Evolutionary conservation across 1,140 invertebrate genomes (phyloP).

Genomic region (Zelostemma sp.): DNA sequence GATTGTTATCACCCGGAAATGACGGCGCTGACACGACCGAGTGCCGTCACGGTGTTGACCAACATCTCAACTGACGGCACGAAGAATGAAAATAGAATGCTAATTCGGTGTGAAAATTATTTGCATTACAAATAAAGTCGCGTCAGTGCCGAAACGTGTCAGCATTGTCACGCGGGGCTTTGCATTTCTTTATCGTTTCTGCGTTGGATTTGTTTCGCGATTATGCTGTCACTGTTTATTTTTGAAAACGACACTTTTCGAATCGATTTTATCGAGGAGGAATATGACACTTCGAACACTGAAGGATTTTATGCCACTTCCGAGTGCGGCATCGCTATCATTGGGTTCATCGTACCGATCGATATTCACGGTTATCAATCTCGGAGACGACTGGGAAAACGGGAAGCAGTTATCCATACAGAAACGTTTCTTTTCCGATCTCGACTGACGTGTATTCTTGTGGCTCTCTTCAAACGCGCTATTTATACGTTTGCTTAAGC

Average conservation of each 20-base stretch:
- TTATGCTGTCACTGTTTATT: not conserved
- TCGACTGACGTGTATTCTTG: conserved; percentile 53
- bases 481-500: conserved; percentile 62
- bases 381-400: conserved; percentile 36
- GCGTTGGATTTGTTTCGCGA: not conserved
- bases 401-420: conserved; percentile 36
- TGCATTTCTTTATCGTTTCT: not conserved
- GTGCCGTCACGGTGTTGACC: not conserved
- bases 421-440: conserved; percentile 50
- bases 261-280: not conserved
- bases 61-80: not conserved
- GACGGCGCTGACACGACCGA: not conserved
- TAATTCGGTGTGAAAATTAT: not conserved
- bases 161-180: not conserved
- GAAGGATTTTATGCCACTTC: not conserved
- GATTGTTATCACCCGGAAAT: not conserved
- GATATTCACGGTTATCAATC: conserved; percentile 19
- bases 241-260: not conserved
- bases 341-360: conserved; percentile 28
- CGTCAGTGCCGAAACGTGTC: not conserved
- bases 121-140: not conserved
- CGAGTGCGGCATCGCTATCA: not conserved
- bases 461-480: conserved; percentile 59
- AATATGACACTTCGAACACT: not conserved
- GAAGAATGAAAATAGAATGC: not conserved